A percentile compares a stretch with the other conserved stretches of the same genome.
Evolutionary conservation across 2,113 vertebrate genomes (phyloP).

Genomic region (Triplophysa siluroides): DNA sequence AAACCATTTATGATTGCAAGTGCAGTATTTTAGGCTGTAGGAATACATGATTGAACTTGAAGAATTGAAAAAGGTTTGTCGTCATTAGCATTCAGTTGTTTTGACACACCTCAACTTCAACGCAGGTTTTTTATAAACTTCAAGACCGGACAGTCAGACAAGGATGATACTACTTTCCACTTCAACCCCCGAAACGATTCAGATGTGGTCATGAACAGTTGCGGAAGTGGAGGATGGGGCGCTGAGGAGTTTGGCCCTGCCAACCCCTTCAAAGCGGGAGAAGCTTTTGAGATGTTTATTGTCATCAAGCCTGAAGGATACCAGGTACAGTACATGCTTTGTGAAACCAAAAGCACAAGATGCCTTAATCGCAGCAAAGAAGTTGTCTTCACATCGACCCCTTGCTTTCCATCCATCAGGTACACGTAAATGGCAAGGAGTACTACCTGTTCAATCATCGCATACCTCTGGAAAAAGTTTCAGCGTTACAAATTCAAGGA

Average conservation of each 20-base stretch:
- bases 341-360: not conserved
- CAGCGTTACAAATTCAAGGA: not conserved
- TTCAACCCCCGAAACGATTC: not conserved
- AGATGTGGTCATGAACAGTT: conserved; percentile 27
- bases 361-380: no score
- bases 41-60: not conserved
- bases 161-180: conserved; percentile 19
- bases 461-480: conserved; percentile 31
- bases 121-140: conserved; percentile 25
- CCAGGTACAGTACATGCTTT: not conserved
- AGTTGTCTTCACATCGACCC: not conserved
- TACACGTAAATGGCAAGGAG: conserved; percentile 22
- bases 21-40: not conserved
- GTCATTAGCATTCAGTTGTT: not conserved
- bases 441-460: conserved; percentile 27
- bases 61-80: not conserved
- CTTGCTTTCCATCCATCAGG: no score
- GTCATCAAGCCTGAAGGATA: conserved; percentile 19
- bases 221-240: not conserved
- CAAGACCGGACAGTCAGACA: conserved; percentile 4
- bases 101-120: not conserved
- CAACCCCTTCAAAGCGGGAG: conserved; percentile 25
- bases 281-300: not conserved
- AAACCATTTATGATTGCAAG: no score
- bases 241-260: not conserved